These are phyloP conservation scores for Dinomys branickii DNA, from an alignment of 2,113 vertebrate genomes.

Conservation along the genomic window DNA sequence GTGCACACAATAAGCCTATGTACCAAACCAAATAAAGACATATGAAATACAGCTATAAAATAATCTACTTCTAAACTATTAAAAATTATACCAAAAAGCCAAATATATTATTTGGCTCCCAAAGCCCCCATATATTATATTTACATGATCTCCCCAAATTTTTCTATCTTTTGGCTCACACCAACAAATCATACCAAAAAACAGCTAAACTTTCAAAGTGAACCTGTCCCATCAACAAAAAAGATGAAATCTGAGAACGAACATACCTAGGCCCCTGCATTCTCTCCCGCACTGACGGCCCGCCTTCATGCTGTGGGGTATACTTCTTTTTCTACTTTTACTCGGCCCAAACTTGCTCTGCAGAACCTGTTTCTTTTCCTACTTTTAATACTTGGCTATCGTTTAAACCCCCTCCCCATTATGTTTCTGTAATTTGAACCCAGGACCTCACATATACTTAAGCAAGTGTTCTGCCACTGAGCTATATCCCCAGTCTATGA, in stretches of 20 bases:
- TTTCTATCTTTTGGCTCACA: constrained; percentile 32
- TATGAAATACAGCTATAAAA: background rate
- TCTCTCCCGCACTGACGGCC: background rate
- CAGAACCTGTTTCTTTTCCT: background rate
- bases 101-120: no score
- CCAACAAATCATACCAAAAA: constrained; percentile 17
- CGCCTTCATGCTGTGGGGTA: background rate
- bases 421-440: background rate
- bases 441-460: background rate
- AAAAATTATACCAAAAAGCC: background rate
- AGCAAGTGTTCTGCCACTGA: background rate
- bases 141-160: background rate
- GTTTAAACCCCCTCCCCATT: background rate
- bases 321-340: background rate
- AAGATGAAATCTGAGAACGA: constrained; percentile 24
- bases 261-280: background rate
- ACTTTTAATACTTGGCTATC: background rate
- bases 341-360: background rate
- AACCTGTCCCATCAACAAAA: background rate
- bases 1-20: background rate
- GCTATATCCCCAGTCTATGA: background rate
- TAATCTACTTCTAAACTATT: constrained; percentile 18
- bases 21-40: constrained; percentile 19
- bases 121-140: background rate
- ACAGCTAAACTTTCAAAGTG: constrained; percentile 22